These are phyloP conservation scores for Coreoperca whiteheadi DNA, from an alignment of 2,113 vertebrate genomes.

Conservation along the genomic window DNA sequence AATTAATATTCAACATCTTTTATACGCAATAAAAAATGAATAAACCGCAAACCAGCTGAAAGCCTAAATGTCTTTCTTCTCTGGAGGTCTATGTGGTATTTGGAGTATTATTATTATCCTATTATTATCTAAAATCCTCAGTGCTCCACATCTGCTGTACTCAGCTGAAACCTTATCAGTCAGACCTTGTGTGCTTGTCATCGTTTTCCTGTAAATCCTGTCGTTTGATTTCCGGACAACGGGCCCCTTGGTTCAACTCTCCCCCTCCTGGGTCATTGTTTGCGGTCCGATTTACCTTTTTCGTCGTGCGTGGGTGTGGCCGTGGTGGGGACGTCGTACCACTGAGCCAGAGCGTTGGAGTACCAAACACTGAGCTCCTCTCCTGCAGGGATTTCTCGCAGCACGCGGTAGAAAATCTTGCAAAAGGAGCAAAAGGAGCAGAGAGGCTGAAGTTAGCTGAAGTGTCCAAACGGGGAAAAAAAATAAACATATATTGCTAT, in stretches of 20 bases:
- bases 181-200: background rate
- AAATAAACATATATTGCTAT: too few relatives aligned
- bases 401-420: constrained; percentile 94
- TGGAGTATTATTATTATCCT: constrained; percentile 14
- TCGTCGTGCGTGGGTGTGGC: constrained; percentile 98
- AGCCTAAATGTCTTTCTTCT: too few relatives aligned
- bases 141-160: background rate
- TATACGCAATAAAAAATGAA: too few relatives aligned
- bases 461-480: background rate
- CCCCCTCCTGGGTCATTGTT: background rate
- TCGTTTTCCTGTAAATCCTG: too few relatives aligned
- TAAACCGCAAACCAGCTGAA: background rate
- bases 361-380: constrained; percentile 98
- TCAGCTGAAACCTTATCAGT: background rate
- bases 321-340: constrained; percentile 94
- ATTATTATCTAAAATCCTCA: background rate
- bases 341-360: constrained; percentile 94
- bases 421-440: background rate
- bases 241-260: background rate
- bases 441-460: background rate
- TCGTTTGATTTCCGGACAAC: background rate
- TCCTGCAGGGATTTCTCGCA: constrained; percentile 93
- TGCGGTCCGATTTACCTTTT: constrained; percentile 88
- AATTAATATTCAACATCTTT: background rate
- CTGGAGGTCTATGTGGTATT: background rate